Percentiles rank a stretch among this genome's conserved stretches.
phyloP scores from a whole-genome alignment of 2,888 invertebrate genomes.

The Phengaris arion region DNA sequence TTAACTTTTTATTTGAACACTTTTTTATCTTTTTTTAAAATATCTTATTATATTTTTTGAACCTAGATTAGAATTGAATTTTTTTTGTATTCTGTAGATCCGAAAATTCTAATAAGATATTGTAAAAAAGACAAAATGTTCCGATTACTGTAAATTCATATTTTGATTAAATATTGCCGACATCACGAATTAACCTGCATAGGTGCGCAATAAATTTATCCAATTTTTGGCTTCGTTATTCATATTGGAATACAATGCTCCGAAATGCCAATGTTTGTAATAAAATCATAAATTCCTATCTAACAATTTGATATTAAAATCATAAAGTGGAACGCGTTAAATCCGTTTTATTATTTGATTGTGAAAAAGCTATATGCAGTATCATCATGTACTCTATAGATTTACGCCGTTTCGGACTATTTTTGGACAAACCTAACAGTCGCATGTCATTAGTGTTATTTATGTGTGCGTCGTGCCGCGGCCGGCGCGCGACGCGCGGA shows the following conservation, averaged over 20 bases:
- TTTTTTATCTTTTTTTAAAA: too few relatives aligned
- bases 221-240: conserved; percentile 19
- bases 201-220: background rate
- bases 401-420: conserved; percentile 32
- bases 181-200: background rate
- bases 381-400: conserved; percentile 31
- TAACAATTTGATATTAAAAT: conserved; percentile 27
- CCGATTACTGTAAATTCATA: too few relatives aligned
- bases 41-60: too few relatives aligned
- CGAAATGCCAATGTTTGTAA: conserved; percentile 12
- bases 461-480: conserved; percentile 64
- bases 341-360: conserved; percentile 26
- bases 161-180: too few relatives aligned
- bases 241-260: conserved; percentile 11
- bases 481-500: conserved; percentile 44
- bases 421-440: conserved; percentile 47
- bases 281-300: conserved; percentile 20
- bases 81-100: too few relatives aligned
- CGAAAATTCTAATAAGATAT: too few relatives aligned
- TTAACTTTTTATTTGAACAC: too few relatives aligned
- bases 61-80: too few relatives aligned
- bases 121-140: too few relatives aligned
- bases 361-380: conserved; percentile 15
- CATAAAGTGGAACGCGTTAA: conserved; percentile 24
- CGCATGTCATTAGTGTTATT: conserved; percentile 75